Conservation (phyloP, 30 jellyfish, hydroid and myxozoan species). For the Turritopsis rubra region DNA sequence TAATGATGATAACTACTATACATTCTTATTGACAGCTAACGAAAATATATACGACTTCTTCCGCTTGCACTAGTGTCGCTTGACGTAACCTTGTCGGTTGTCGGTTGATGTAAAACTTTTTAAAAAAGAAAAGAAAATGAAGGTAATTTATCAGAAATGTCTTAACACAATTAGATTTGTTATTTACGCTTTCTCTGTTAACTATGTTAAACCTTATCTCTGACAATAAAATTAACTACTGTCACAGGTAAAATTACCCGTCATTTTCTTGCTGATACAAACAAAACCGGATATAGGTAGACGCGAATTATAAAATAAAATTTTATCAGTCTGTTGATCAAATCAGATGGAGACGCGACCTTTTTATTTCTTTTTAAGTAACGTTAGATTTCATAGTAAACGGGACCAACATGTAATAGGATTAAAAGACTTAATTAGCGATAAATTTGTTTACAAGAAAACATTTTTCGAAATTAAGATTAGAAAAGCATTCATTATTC, state of each 20-base stretch:
- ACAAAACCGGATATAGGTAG: background rate
- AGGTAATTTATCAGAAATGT: background rate
- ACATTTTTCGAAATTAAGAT: background rate
- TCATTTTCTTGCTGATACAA: background rate
- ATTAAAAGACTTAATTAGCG: background rate
- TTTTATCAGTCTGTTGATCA: background rate
- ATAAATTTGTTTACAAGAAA: background rate
- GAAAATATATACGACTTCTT: background rate
- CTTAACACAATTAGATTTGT: background rate
- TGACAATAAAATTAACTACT: background rate
- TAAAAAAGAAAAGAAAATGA: background rate
- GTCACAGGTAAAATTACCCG: background rate
- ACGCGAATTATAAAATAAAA: background rate
- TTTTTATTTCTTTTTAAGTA: background rate
- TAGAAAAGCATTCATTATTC: background rate
- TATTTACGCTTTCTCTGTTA: background rate
- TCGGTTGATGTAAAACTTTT: background rate
- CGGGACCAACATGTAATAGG: background rate
- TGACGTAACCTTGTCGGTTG: background rate
- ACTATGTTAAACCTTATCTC: background rate
- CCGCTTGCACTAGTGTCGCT: no score
- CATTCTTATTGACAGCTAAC: no score
- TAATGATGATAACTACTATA: no score
- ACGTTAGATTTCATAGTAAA: background rate
- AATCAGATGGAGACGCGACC: background rate